A percentile compares a stretch with the other conserved stretches of the same genome.
phyloP scores from a whole-genome alignment of 2,888 invertebrate genomes.

The Punctoribates punctum region DNA sequence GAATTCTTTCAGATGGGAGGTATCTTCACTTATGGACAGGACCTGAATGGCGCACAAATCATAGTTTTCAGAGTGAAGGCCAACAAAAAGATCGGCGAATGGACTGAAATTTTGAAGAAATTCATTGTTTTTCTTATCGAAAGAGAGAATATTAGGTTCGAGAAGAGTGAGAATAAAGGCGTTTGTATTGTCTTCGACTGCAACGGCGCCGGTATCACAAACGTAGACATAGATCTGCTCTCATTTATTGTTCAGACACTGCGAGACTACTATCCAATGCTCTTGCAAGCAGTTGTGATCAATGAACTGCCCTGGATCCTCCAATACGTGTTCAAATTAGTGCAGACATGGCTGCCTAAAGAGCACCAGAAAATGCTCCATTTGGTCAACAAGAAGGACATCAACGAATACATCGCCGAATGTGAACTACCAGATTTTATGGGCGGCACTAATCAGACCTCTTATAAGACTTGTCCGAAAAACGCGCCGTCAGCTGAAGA shows the following conservation, averaged over 20 bases:
- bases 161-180: constrained; percentile 4
- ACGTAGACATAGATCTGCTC: constrained; percentile 36
- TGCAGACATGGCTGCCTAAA: constrained; percentile 38
- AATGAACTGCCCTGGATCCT: constrained; percentile 36
- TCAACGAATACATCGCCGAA: constrained; percentile 24
- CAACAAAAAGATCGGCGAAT: constrained; percentile 19
- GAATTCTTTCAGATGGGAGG: constrained; percentile 13
- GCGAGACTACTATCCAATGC: background rate
- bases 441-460: constrained; percentile 1
- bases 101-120: constrained; percentile 19
- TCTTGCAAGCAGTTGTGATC: constrained; percentile 16
- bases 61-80: background rate
- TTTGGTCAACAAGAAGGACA: constrained; percentile 11
- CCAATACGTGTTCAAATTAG: constrained; percentile 35
- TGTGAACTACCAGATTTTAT: constrained; percentile 31
- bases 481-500: constrained; percentile 6
- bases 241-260: constrained; percentile 27
- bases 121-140: constrained; percentile 16
- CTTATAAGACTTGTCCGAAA: background rate
- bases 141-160: constrained; percentile 1
- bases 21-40: constrained; percentile 1
- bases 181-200: constrained; percentile 38
- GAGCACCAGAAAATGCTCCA: constrained; percentile 28
- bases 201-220: constrained; percentile 31
- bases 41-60: constrained; percentile 5